A percentile compares a stretch with the other conserved stretches of the same genome.
Evolutionary conservation across 2,113 vertebrate genomes (phyloP).

Genomic region (Tupaia tana): DNA sequence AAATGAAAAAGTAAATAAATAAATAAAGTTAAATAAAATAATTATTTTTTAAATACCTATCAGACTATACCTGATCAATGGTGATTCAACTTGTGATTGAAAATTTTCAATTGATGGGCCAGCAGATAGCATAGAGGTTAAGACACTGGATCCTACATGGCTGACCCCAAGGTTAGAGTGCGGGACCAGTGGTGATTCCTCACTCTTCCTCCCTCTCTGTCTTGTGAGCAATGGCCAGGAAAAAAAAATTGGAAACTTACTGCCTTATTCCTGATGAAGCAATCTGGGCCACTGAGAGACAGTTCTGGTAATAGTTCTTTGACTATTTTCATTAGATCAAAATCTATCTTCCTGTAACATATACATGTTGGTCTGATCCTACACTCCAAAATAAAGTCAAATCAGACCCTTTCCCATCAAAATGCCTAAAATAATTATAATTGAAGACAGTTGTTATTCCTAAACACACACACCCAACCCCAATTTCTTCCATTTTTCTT

Average conservation of each 20-base stretch:
- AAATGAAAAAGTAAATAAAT: no score
- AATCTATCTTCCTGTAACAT: neutral
- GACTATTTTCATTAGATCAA: neutral
- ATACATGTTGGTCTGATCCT: neutral
- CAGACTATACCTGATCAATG: no score
- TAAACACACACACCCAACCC: neutral
- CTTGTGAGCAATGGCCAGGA: no score
- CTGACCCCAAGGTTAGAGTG: no score
- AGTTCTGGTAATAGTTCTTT: neutral
- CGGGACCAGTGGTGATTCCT: no score
- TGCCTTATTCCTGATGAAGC: neutral
- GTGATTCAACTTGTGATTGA: neutral
- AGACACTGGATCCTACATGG: no score
- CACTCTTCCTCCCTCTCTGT: no score
- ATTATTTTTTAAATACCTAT: no score
- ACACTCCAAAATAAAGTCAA: neutral
- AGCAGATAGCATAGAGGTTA: no score
- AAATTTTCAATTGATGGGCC: neutral
- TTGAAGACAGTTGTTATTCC: constrained; percentile 1
- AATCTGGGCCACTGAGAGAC: neutral
- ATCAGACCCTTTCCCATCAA: neutral
- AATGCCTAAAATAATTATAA: neutral
- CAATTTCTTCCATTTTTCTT: neutral
- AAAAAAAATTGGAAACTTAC: neutral
- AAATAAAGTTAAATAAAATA: no score